phyloP scores from a whole-genome alignment of 2,113 vertebrate genomes.

The Percina caprodes region DNA sequence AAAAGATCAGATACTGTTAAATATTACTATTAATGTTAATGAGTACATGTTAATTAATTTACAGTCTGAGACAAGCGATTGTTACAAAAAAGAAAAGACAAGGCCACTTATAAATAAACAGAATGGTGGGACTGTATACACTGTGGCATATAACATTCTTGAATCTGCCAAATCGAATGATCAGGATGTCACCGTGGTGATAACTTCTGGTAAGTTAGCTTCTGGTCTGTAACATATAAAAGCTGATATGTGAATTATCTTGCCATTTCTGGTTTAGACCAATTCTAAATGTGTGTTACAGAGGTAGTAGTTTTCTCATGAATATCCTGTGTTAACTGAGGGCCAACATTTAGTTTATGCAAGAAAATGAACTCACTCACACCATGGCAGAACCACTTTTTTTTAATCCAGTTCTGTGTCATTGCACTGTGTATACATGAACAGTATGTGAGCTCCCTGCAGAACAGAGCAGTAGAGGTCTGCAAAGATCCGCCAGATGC shows the following conservation, averaged over 20 bases:
- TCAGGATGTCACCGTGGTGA: slow-evolving; percentile 62
- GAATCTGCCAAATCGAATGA: fast-evolving
- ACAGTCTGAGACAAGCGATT: slow-evolving; percentile 51
- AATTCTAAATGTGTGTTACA: not conserved
- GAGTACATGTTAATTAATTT: not conserved
- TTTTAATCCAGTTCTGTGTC: no score
- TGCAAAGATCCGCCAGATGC: no score
- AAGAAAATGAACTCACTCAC: not conserved
- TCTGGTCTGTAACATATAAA: not conserved
- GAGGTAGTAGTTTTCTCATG: not conserved
- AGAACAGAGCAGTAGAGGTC: no score
- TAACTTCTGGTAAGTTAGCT: slow-evolving; percentile 51
- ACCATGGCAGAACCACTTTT: not conserved
- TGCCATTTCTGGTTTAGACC: not conserved
- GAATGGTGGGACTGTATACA: slow-evolving; percentile 8
- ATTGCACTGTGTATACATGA: no score
- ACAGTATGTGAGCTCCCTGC: no score
- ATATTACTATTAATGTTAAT: not conserved
- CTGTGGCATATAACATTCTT: not conserved
- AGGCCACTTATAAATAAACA: slow-evolving; percentile 27
- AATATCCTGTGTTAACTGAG: not conserved
- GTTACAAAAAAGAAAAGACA: slow-evolving; percentile 2
- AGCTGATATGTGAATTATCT: not conserved
- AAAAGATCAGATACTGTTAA: not conserved
- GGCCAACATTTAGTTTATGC: not conserved